Percentiles rank a stretch among this genome's conserved stretches.
phyloP scores from a whole-genome alignment of 1,140 invertebrate species.

The Camponotus floridanus region DNA sequence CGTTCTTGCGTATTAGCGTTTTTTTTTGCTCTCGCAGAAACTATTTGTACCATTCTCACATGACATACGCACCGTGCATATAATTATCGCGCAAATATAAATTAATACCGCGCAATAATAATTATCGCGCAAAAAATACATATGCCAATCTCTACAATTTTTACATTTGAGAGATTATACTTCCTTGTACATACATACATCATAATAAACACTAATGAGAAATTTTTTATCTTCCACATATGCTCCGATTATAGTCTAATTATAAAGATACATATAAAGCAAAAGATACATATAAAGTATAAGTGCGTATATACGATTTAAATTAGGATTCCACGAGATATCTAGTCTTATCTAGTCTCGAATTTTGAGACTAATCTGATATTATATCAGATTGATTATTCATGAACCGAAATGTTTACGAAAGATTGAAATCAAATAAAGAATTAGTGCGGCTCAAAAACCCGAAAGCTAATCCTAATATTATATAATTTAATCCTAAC shows the following conservation, averaged over 20 bases:
- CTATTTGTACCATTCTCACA: neutral
- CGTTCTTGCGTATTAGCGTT: neutral
- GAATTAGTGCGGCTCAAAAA: too few species aligned
- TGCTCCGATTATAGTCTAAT: neutral
- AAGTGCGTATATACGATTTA: neutral
- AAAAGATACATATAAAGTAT: neutral
- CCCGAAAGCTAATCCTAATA: too few species aligned
- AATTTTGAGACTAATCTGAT: too few species aligned
- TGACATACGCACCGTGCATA: neutral
- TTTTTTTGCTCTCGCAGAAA: neutral
- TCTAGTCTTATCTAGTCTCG: too few species aligned
- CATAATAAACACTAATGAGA: neutral
- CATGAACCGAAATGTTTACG: too few species aligned
- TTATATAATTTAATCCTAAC: too few species aligned
- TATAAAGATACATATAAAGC: too few species aligned
- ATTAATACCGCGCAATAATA: too few species aligned
- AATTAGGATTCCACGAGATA: too few species aligned
- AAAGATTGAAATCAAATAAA: too few species aligned
- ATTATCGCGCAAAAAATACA: neutral
- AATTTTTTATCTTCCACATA: neutral
- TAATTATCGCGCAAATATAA: too few species aligned
- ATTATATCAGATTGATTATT: too few species aligned
- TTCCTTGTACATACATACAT: neutral
- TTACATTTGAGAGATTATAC: neutral
- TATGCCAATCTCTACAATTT: neutral